Evolutionary conservation across 2,113 vertebrate genomes (phyloP).

Genomic region (Apeltes quadracus): DNA sequence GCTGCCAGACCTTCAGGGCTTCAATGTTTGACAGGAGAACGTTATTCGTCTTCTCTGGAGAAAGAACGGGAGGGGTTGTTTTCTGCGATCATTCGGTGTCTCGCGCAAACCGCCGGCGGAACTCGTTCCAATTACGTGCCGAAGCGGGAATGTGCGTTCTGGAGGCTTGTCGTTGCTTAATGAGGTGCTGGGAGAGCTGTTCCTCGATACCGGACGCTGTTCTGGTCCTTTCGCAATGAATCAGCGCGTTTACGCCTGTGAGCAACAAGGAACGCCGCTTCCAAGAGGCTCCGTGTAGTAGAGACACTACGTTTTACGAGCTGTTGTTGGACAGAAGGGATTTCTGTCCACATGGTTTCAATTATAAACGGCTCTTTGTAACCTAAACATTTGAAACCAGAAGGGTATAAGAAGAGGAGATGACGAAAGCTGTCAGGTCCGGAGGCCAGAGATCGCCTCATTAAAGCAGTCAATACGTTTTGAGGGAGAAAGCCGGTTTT

Average conservation of each 20-base stretch:
- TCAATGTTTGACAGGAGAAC: conserved; percentile 1
- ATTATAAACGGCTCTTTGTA: conserved; percentile 59
- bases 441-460: background rate
- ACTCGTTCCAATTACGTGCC: conserved; percentile 6
- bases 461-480: background rate
- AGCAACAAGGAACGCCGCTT: conserved; percentile 38
- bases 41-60: conserved; percentile 1
- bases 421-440: background rate
- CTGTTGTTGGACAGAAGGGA: conserved; percentile 51
- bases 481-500: conserved; percentile 13
- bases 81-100: background rate
- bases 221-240: conserved; percentile 9
- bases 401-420: conserved; percentile 12
- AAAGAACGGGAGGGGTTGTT: conserved; percentile 5
- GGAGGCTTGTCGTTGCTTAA: too few relatives aligned
- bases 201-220: background rate
- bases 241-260: conserved; percentile 34
- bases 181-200: background rate
- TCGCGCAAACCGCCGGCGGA: background rate
- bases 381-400: conserved; percentile 24
- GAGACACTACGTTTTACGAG: conserved; percentile 68
- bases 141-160: conserved; percentile 5
- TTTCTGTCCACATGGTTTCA: conserved; percentile 57
- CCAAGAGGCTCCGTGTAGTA: conserved; percentile 18
- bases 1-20: background rate